Base-by-base conservation (phyloP, 1,140 invertebrate genomes). In the Mercenaria mercenaria region DNA sequence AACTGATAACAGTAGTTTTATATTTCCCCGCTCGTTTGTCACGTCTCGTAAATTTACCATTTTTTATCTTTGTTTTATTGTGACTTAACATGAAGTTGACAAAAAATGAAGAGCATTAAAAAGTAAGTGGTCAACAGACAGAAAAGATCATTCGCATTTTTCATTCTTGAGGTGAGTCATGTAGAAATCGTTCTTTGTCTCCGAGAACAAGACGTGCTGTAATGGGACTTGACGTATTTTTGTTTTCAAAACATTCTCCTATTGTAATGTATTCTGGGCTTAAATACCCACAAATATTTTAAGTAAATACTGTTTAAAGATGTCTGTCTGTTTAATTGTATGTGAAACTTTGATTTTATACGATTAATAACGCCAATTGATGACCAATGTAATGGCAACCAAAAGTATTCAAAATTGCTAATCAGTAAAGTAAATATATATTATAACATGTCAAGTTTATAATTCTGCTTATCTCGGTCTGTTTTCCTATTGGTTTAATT, bases 371-470 rank as follows among this genome's bases (percentile, higher is more conserved):
- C 3, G 20, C 4, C 15, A 47, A 41, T 77, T 77, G 50, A 23
- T 52, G 74, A 77, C 74, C 34, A 77, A 77, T 77, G 32, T 13
- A 2, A 29, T 11, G 43, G 39, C 26, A 23, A n/a, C n/a, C 2
- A 29, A 8, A 32, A 43, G 74, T 26, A 77, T 77, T 26, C 52
- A n/a, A 77, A 41, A 77, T 43, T 29, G n/a, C n/a, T 50, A 77
- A 77, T 77, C 26, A 52, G 39, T 77, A n/a, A 43, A 32, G 41
- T 77, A 77, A 77, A 77, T 77, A 77, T 77, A 77, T 77, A 50
- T 50, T 50, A 77, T 77, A n/a, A 26, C 43, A 47, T 26, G 26
- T 15, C 43, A 8, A 29, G 13, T 32, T 32, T 50, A 29, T 10
- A 47, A 77, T 50, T 20, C 23, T 13, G 26, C 23, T 77, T n/a